A percentile compares a stretch with the other conserved stretches of the same genome.
Conservation (phyloP, 2,888 invertebrate genomes). For the Portevinia maculata region DNA sequence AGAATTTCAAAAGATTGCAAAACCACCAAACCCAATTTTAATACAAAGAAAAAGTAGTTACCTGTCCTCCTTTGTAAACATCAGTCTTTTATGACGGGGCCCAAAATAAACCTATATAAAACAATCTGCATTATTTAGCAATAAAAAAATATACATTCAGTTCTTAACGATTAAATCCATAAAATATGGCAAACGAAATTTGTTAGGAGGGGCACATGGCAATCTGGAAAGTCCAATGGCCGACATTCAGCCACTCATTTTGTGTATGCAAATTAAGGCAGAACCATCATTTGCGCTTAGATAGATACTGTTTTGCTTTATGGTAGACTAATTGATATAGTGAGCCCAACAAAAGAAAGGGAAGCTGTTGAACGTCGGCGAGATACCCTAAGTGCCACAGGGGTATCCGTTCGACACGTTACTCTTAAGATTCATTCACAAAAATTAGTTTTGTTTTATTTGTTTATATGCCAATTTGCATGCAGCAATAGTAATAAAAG, state of each 20-base stretch:
- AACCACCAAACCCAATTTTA: slow-evolving; percentile 5
- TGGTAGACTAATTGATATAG: slow-evolving; percentile 3
- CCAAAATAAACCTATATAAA: slow-evolving; percentile 22
- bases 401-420: background rate
- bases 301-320: background rate
- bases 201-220: slow-evolving; percentile 40
- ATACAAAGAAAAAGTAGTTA: slow-evolving; percentile 3
- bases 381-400: slow-evolving; percentile 9
- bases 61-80: background rate
- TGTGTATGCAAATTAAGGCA: slow-evolving; percentile 26
- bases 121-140: slow-evolving; percentile 38
- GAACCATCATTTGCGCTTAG: background rate
- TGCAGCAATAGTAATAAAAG: background rate
- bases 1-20: slow-evolving; percentile 35
- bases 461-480: slow-evolving; percentile 5
- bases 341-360: background rate
- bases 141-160: slow-evolving; percentile 26
- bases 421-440: slow-evolving; percentile 8
- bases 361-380: background rate
- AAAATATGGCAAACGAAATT: slow-evolving; percentile 37
- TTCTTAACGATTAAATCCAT: slow-evolving; percentile 31
- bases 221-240: slow-evolving; percentile 38
- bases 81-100: slow-evolving; percentile 6
- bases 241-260: background rate
- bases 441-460: background rate